Evolutionary conservation across 2,888 invertebrate species (phyloP).

Genomic region (Phymatocera aterrima): DNA sequence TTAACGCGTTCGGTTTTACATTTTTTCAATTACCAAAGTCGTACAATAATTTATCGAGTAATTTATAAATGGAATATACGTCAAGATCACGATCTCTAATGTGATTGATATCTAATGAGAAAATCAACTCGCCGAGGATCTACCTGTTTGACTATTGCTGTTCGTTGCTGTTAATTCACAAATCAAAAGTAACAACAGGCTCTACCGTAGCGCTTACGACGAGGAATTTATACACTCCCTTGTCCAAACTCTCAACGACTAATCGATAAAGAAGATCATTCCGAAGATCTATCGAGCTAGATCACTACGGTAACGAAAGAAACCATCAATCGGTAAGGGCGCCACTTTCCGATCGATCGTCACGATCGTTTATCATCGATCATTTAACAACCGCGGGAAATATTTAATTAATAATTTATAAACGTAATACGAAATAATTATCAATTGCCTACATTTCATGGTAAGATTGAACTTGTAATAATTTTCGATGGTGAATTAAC

Average conservation of each 20-base stretch:
- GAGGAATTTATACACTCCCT: conserved; percentile 49
- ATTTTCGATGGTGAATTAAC: too few relatives aligned
- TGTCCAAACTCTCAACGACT: not conserved
- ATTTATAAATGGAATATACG: not conserved
- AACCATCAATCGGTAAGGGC: not conserved
- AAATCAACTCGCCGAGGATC: conserved; percentile 2
- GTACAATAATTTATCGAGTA: not conserved
- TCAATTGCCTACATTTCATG: too few relatives aligned
- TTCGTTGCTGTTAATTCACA: conserved; percentile 53
- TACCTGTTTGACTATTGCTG: conserved; percentile 47
- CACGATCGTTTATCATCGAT: not conserved
- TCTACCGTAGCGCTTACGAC: conserved; percentile 48
- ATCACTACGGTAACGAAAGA: not conserved
- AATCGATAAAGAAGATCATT: conserved; percentile 15
- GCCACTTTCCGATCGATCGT: not conserved
- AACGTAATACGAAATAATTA: not conserved
- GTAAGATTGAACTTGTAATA: too few relatives aligned
- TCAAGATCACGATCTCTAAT: not conserved
- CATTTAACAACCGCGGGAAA: not conserved
- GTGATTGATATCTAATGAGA: conserved; percentile 19
- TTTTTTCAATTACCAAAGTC: not conserved
- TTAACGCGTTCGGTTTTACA: conserved; percentile 12
- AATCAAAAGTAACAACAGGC: conserved; percentile 41
- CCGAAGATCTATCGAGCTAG: not conserved
- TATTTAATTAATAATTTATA: not conserved